Conservation (phyloP, 2,113 vertebrate genomes). For the Hemichromis elongatus region DNA sequence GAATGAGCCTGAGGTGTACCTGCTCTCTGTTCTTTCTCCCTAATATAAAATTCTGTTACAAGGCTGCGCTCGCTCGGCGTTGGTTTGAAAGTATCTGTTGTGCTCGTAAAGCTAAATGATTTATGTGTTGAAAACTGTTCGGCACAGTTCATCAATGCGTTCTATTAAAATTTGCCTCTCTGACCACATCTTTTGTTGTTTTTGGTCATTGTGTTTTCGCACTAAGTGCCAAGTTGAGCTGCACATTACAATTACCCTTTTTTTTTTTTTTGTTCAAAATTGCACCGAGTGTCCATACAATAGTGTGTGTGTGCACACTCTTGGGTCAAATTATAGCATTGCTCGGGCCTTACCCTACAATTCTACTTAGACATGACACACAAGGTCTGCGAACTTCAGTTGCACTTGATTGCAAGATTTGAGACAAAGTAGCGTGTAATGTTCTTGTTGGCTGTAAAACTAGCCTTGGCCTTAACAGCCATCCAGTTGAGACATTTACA, state of each 20-base stretch:
- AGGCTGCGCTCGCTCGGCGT: neutral
- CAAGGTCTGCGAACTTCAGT: neutral
- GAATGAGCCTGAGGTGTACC: slow-evolving; percentile 16
- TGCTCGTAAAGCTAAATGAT: neutral
- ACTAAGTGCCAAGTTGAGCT: neutral
- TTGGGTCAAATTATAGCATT: neutral
- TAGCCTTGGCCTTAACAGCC: neutral
- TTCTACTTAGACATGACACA: neutral
- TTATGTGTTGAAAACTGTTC: slow-evolving; percentile 5
- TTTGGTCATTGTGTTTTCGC: neutral
- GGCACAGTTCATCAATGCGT: neutral
- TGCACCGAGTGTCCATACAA: neutral
- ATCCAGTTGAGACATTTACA: slow-evolving; percentile 37
- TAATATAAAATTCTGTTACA: slow-evolving; percentile 41
- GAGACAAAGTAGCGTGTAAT: neutral
- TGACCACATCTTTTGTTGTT: neutral
- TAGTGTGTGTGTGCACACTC: neutral
- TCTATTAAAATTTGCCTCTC: neutral
- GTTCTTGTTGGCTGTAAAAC: slow-evolving; percentile 25
- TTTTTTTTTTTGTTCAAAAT: too few species aligned
- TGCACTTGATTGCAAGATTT: neutral
- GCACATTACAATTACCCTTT: neutral
- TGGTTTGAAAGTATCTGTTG: neutral
- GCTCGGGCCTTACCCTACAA: neutral
- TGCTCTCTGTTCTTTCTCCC: slow-evolving; percentile 1